Conservation (phyloP, 2,113 vertebrate species). For the Charina bottae region DNA sequence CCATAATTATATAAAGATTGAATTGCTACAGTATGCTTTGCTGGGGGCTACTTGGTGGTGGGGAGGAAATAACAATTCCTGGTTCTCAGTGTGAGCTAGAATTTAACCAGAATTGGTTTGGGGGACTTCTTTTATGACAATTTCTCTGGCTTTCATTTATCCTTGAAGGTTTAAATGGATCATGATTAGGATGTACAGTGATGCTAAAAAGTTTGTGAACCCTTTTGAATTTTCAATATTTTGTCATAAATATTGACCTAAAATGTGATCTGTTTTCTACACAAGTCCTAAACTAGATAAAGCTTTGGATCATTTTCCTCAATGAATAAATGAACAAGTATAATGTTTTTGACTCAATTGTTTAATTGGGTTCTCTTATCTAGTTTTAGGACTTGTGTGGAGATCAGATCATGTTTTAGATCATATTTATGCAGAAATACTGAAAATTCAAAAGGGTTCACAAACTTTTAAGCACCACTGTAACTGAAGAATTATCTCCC, state of each 20-base stretch:
- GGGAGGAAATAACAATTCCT: not conserved
- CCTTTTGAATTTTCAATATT: no score
- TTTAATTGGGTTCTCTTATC: not conserved
- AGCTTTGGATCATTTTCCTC: not conserved
- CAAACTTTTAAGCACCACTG: not conserved
- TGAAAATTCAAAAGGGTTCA: not conserved
- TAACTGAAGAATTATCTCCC: not conserved
- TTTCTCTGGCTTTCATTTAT: not conserved
- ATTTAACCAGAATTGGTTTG: not conserved
- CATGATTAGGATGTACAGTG: not conserved
- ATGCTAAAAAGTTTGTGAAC: no score
- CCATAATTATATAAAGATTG: not conserved
- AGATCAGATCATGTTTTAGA: not conserved
- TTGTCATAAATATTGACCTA: no score
- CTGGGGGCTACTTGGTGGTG: not conserved
- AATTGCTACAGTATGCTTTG: not conserved
- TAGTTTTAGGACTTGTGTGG: not conserved
- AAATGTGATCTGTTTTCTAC: no score
- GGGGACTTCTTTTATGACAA: not conserved
- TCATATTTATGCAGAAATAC: not conserved
- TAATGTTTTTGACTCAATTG: not conserved
- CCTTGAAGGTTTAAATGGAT: not conserved
- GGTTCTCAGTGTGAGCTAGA: not conserved
- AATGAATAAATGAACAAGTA: not conserved
- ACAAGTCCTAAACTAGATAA: not conserved